Conservation (phyloP, 2,888 invertebrate species). For the Metallyticus violacea region DNA sequence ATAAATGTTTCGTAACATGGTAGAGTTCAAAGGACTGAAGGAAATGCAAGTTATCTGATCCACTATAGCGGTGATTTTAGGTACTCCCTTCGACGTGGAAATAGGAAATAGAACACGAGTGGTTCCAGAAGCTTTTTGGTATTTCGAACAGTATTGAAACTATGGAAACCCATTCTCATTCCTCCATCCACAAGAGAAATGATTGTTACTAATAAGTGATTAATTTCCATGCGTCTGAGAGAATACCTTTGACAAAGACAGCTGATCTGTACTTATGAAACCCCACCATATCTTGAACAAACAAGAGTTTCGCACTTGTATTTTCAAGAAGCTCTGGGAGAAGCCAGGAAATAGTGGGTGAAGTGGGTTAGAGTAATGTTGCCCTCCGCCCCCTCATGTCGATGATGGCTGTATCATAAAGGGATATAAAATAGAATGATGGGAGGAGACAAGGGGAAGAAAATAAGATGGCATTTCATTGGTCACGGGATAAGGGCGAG, state of each 20-base stretch:
- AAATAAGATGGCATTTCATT: not conserved
- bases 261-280: not conserved
- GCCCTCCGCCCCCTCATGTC: not conserved
- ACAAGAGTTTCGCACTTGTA: not conserved
- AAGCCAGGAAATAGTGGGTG: not conserved
- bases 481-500: not conserved
- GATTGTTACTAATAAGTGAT: too few relatives aligned
- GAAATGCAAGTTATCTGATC: too few relatives aligned
- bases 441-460: not conserved
- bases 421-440: not conserved
- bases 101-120: too few relatives aligned
- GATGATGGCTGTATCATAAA: slow-evolving; percentile 2
- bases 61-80: too few relatives aligned
- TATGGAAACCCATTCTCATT: too few relatives aligned
- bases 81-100: too few relatives aligned
- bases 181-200: too few relatives aligned
- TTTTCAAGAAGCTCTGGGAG: not conserved
- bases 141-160: too few relatives aligned
- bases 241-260: not conserved
- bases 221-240: too few relatives aligned
- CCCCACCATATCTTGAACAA: not conserved
- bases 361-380: not conserved
- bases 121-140: too few relatives aligned
- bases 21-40: too few relatives aligned
- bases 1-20: too few relatives aligned